Conservation (phyloP, 2,797 vertebrate genomes). For the Orestias chungarensis region DNA sequence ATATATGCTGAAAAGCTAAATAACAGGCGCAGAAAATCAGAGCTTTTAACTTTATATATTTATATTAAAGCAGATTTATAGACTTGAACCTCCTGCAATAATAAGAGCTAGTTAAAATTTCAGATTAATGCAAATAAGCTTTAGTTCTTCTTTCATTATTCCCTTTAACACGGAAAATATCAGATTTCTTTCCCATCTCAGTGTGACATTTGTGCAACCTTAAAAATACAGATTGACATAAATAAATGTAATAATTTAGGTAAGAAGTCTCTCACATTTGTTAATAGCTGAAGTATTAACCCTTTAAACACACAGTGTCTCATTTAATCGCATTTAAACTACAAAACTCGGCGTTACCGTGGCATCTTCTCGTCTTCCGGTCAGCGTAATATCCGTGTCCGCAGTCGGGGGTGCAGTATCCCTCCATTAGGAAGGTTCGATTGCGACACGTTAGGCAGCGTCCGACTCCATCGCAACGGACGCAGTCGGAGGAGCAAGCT, state of each 20-base stretch:
- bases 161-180: not conserved
- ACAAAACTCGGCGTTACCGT: constrained; percentile 72
- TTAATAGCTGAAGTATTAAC: not conserved
- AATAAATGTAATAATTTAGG: no score
- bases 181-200: no score
- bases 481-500: constrained; percentile 88
- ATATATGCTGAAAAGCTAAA: not conserved
- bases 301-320: not conserved
- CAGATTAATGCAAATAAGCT: not conserved
- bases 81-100: not conserved
- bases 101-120: not conserved
- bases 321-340: not conserved
- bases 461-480: constrained; percentile 79
- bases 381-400: constrained; percentile 82
- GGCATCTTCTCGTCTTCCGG: constrained; percentile 78
- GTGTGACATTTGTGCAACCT: no score
- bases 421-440: constrained; percentile 80
- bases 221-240: not conserved
- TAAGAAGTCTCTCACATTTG: no score
- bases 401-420: constrained; percentile 85
- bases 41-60: not conserved
- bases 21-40: not conserved
- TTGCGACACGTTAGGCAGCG: constrained; percentile 81
- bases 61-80: not conserved
- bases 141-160: not conserved